Conservation (phyloP, 1,140 invertebrate genomes). For the Scylla paramamosain region DNA sequence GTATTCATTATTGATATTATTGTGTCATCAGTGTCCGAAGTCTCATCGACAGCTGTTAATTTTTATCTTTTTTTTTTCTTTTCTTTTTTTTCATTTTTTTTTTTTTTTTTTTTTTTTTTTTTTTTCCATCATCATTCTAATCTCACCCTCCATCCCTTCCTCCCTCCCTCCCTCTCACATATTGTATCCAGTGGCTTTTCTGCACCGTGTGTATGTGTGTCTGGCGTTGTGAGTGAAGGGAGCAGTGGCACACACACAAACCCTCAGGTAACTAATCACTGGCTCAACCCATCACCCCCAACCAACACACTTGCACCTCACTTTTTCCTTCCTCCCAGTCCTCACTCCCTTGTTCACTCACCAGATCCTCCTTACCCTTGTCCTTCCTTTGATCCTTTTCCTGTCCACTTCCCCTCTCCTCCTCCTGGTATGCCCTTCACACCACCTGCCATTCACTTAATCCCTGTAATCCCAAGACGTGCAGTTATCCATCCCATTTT, state of each 20-base stretch:
- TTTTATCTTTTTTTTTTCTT: background rate
- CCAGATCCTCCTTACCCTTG: background rate
- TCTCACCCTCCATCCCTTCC: background rate
- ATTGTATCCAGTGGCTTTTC: slow-evolving; percentile 72
- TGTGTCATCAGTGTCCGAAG: slow-evolving; percentile 73
- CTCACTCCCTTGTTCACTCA: background rate
- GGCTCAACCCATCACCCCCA: slow-evolving; percentile 55
- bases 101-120: background rate
- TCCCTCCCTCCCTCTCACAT: slow-evolving; percentile 61
- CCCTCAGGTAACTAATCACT: slow-evolving; percentile 68
- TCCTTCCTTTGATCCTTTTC: background rate
- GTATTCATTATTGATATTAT: slow-evolving; percentile 76
- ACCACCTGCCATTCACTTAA: background rate
- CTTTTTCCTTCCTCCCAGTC: slow-evolving; percentile 17
- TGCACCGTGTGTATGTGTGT: slow-evolving; percentile 53
- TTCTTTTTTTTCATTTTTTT: no score
- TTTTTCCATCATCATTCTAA: background rate
- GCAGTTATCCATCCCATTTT: slow-evolving; percentile 71
- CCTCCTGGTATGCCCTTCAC: slow-evolving; percentile 30
- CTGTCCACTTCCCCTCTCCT: background rate
- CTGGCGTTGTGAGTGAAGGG: slow-evolving; percentile 65
- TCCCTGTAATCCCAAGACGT: slow-evolving; percentile 25
- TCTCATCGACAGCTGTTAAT: slow-evolving; percentile 68
- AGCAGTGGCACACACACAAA: slow-evolving; percentile 66
- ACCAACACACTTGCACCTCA: slow-evolving; percentile 39